A percentile compares a stretch with the other conserved stretches of the same genome.
Evolutionary conservation across 2,113 vertebrate genomes (phyloP).

Genomic region (Ivindomyrus marchei): DNA sequence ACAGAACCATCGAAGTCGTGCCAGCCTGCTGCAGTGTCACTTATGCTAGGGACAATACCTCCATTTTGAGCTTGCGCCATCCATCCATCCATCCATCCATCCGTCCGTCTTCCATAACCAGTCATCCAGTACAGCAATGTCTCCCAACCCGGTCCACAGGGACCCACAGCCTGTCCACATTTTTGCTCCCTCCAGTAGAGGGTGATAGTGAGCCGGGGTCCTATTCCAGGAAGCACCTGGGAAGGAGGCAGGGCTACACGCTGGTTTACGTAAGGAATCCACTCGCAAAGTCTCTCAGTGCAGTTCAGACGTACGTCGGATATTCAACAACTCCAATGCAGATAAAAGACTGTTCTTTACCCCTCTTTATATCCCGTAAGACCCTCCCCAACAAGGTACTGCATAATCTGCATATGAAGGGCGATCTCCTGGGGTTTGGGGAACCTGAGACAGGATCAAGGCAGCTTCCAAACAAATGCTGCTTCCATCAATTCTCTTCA

Average conservation of each 20-base stretch:
- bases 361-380: background rate
- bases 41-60: background rate
- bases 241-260: background rate
- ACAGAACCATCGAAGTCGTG: background rate
- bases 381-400: background rate
- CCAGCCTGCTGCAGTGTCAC: background rate
- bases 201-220: background rate
- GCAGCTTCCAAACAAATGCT: background rate
- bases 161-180: background rate
- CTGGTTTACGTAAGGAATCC: background rate
- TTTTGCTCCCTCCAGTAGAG: background rate
- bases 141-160: background rate
- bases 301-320: too few species aligned
- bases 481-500: background rate
- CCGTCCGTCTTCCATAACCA: background rate
- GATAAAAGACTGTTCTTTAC: too few species aligned
- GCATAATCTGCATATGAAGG: background rate
- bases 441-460: background rate
- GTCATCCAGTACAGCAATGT: background rate
- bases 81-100: background rate
- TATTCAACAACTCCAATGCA: too few species aligned
- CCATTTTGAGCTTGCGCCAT: background rate
- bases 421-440: background rate
- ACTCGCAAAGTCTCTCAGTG: background rate
- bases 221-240: background rate